Evolutionary conservation across 2,888 invertebrate genomes (phyloP), one percentile per base, ranked within the genome.

Genomic region (Orthosia cruda): DNA sequence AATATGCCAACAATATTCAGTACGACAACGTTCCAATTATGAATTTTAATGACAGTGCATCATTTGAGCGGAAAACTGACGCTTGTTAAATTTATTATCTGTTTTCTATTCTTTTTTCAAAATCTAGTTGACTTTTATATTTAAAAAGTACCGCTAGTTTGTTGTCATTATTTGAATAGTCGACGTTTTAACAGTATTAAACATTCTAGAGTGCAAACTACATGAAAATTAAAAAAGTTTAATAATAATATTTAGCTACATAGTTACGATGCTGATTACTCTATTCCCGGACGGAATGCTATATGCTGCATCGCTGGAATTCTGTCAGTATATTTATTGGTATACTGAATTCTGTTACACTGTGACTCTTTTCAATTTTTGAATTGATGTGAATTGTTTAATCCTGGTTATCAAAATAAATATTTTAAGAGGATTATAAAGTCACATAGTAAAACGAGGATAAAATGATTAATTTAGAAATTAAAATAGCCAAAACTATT

Each of bases 261-360:
- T n/a, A 16, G 18, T 26, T 50, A 49, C 9, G 12, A 20, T 26
- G 40, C 26, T 50, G 49, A 71, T 71, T 20, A 80, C 54, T 49
- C n/a, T 13, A 70, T 18, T 49, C 59, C 45, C 32, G 15, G 12
- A n/a, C 11, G 15, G 45, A 40, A 23, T 23, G 18, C 12, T 4
- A 11, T 49, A 15, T 12, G 55, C 11, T 45, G 16, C 80, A 45
- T 61, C 11, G 13, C 54, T 45, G 45, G 15, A 20, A 50, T 72
- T 72, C 20, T 20, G 20, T 61, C 15, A 15, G 4, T 23, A 18
- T 4, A 9, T 4, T 52, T 4, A 32, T 52, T 68, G 12, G 47
- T 32, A 4, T 3, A 49, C 18, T 52, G 18, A 52, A 11, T 26
- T 47, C 20, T 54, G 15, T 47, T 32, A 18, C 5, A 11, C n/a